phyloP scores from a whole-genome alignment of 2,113 vertebrate genomes.

The Rhinopomastus cyanomelas region DNA sequence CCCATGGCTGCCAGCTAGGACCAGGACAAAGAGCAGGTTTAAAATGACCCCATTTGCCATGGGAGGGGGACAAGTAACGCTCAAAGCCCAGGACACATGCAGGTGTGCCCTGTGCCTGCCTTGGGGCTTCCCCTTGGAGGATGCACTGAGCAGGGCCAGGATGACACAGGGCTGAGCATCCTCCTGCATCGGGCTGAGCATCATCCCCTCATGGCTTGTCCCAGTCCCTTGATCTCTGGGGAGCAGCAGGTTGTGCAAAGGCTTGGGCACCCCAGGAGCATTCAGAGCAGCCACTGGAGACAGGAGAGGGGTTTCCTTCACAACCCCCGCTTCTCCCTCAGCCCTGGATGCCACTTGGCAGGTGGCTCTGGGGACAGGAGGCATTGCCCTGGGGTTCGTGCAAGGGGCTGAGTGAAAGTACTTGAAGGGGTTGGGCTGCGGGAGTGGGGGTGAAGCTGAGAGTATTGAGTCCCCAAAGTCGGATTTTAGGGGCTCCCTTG shows the following conservation, averaged over 20 bases:
- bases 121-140: background rate
- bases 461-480: rapidly evolving
- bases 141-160: rapidly evolving
- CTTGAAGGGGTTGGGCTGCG: background rate
- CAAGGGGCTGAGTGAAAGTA: background rate
- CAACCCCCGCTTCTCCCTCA: rapidly evolving
- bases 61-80: too few species aligned
- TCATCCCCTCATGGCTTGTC: rapidly evolving
- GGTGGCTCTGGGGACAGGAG: background rate
- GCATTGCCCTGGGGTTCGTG: rapidly evolving
- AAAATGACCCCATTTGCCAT: background rate
- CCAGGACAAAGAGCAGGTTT: background rate
- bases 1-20: rapidly evolving
- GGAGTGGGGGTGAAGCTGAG: background rate
- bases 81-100: background rate
- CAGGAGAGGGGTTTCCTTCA: background rate
- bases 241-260: rapidly evolving
- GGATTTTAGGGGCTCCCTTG: background rate
- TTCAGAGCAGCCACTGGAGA: background rate
- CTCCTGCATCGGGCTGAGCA: background rate
- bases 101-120: background rate
- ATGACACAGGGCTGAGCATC: background rate
- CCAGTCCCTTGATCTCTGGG: background rate
- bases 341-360: background rate
- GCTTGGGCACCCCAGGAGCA: background rate